Base-by-base conservation (phyloP, 1,140 invertebrate species). In the Orius laevigatus region DNA sequence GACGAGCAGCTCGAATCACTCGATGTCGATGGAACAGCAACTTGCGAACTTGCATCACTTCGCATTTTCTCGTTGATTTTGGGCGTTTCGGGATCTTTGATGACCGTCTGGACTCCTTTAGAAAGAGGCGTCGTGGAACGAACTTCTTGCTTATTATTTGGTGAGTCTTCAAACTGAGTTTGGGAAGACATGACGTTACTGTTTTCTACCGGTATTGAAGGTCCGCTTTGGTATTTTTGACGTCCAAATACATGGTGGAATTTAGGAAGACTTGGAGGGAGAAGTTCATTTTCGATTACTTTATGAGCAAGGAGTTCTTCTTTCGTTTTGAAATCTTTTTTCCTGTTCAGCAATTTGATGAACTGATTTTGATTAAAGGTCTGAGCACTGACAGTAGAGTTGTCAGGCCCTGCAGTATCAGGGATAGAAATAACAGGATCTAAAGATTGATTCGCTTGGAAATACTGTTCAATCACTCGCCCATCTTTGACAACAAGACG, bases 191-290 rank as follows among this genome's bases (percentile, higher is more conserved):
- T 45, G 9, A 31, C 25, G 15, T 31, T 33, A 33, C 15, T 45
- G 20, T 45, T 25, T 25, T 25, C 25, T 4, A 25, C 43, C 43
- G 32, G 25, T 12, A n/a, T 45, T 8, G 39, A 46, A 39, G 55
- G 39, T 10, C 40, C 47, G 35, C 20, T 51, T 46, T 57, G 57
- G 52, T 57, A 58, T 35, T 69, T 67, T 2, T 66, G 68, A 62
- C 81, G 81, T 5, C 80, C 77, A 59, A 84, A 84, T 2, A 77
- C 81, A 62, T 83, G 80, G 57, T 82, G 79, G 60, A 84, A 84
- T 61, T 83, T 82, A 2, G 81, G 81, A 50, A 84, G 60, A 43
- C 55, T 56, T 39, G 59, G 52, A 49, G 53, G n/a, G 19, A 16
- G 38, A 25, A 25, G 25, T 25, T 25, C 25, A 25, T 42, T 48